These are phyloP conservation scores for Corydoras maculifer DNA, from an alignment of 2,113 vertebrate species.

Conservation along the genomic window DNA sequence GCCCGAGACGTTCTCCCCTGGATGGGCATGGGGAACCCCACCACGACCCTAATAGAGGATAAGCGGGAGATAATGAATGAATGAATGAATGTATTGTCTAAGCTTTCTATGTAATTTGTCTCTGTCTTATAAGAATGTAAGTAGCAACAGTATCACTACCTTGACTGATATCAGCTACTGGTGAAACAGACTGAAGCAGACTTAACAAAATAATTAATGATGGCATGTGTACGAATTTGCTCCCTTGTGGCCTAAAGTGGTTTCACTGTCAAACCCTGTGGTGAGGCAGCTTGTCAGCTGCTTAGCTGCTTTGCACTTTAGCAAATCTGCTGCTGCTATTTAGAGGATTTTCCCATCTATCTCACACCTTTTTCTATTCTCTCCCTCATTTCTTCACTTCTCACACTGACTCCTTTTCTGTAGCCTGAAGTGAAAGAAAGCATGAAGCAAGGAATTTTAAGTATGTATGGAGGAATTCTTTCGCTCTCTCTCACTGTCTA, in stretches of 20 bases:
- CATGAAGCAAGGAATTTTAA: constrained; percentile 9
- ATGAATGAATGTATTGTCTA: too few species aligned
- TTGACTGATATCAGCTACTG: constrained; percentile 29
- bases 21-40: too few species aligned
- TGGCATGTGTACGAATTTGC: constrained; percentile 36
- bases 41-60: too few species aligned
- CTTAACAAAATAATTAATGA: constrained; percentile 36
- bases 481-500: background rate
- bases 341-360: constrained; percentile 52
- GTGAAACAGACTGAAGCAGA: constrained; percentile 9
- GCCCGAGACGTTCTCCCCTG: too few species aligned
- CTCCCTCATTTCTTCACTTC: constrained; percentile 6
- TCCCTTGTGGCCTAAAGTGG: constrained; percentile 42
- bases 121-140: constrained; percentile 11
- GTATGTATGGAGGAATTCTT: constrained; percentile 31
- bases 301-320: constrained; percentile 54
- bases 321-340: constrained; percentile 48
- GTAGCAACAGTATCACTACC: constrained; percentile 11
- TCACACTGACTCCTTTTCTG: constrained; percentile 13
- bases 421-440: constrained; percentile 7
- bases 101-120: constrained; percentile 8
- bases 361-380: constrained; percentile 49
- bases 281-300: constrained; percentile 39
- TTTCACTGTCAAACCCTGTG: constrained; percentile 40
- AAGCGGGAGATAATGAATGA: too few species aligned